A percentile compares a stretch with the other conserved stretches of the same genome.
phyloP scores from a whole-genome alignment of 1,140 invertebrate genomes.

The Caenorhabditis inopinata region DNA sequence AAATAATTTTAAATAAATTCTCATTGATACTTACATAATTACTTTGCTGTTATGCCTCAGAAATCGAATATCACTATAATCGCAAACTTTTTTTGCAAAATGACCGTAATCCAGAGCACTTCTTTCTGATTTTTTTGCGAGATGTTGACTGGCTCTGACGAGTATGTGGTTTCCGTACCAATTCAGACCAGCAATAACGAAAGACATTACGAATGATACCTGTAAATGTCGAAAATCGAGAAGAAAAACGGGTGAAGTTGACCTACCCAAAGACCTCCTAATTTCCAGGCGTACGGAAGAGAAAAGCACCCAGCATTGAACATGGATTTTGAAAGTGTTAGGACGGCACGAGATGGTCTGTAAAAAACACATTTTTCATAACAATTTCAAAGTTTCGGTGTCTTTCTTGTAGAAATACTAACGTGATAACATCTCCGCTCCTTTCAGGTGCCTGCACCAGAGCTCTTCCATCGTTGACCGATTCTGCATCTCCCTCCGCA shows the following conservation, averaged over 20 bases:
- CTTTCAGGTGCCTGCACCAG: slow-evolving; percentile 51
- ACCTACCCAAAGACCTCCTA: slow-evolving; percentile 65
- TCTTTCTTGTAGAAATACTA: no score
- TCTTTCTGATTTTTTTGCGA: slow-evolving; percentile 62
- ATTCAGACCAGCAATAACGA: slow-evolving; percentile 65
- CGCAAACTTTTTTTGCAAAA: slow-evolving; percentile 65
- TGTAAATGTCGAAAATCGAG: slow-evolving; percentile 36
- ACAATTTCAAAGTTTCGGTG: no score
- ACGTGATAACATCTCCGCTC: slow-evolving; percentile 64
- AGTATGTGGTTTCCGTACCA: slow-evolving; percentile 67
- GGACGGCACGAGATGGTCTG: slow-evolving; percentile 60
- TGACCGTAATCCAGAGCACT: slow-evolving; percentile 64
- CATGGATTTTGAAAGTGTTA: slow-evolving; percentile 65
- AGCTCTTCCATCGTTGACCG: slow-evolving; percentile 51
- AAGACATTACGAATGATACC: slow-evolving; percentile 60
- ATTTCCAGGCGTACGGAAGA: slow-evolving; percentile 64
- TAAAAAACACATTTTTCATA: no score
- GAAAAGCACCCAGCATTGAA: slow-evolving; percentile 67
- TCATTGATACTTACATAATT: slow-evolving; percentile 53
- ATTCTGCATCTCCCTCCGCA: slow-evolving; percentile 28
- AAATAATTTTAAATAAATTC: background rate
- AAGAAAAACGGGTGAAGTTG: background rate
- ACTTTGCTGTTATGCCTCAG: slow-evolving; percentile 59
- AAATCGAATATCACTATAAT: slow-evolving; percentile 59
- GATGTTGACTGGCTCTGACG: slow-evolving; percentile 62